These are phyloP conservation scores for Tetrax tetrax DNA, from an alignment of 2,113 vertebrate species.

Conservation along the genomic window DNA sequence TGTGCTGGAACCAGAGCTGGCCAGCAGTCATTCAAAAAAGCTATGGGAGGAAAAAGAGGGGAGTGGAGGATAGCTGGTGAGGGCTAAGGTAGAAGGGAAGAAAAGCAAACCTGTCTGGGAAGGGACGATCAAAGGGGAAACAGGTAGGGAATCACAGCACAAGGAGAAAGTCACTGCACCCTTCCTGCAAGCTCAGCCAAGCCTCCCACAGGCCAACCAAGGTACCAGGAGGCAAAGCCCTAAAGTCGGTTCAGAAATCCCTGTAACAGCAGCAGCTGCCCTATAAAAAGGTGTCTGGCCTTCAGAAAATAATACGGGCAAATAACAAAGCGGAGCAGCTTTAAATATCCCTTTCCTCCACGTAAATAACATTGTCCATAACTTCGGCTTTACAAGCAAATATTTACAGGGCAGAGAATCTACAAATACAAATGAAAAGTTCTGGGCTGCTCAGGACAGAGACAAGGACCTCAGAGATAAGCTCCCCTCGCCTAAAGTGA, in stretches of 20 bases:
- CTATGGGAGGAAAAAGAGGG: not conserved
- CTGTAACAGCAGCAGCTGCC: not conserved
- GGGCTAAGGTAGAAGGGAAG: not conserved
- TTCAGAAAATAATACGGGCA: not conserved
- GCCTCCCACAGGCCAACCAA: not conserved
- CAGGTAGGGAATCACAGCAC: not conserved
- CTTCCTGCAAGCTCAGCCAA: not conserved
- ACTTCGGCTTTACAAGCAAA: conserved; percentile 19
- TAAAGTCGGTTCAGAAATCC: not conserved
- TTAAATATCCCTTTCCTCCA: conserved; percentile 8
- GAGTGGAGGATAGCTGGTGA: not conserved
- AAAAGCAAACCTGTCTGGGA: not conserved
- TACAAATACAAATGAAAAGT: not conserved
- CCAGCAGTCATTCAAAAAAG: not conserved
- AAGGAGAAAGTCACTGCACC: not conserved
- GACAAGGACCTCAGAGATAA: not conserved
- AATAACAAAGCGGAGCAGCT: not conserved
- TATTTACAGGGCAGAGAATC: conserved; percentile 7
- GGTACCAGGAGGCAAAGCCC: not conserved
- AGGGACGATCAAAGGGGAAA: not conserved
- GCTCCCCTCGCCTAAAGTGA: not conserved
- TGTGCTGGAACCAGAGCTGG: not conserved
- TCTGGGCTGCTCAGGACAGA: not conserved
- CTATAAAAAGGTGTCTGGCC: not conserved
- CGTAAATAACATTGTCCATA: not conserved